phyloP scores from a whole-genome alignment of 2,797 vertebrate species.

The Toxotes lorentzi region DNA sequence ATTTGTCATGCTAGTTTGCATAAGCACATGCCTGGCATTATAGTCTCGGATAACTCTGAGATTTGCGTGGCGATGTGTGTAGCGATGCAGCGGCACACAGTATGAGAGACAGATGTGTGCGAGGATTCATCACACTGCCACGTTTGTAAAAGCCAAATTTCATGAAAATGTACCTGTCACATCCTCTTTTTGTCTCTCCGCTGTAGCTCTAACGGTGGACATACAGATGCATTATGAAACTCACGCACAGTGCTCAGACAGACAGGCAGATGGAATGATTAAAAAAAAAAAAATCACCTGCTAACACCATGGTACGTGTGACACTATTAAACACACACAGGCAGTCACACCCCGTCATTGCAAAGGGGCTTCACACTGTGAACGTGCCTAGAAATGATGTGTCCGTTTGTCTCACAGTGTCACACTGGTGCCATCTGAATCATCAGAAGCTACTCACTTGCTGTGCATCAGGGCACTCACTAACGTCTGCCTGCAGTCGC shows the following conservation, averaged over 20 bases:
- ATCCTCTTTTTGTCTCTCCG: neutral
- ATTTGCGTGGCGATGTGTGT: slow-evolving; percentile 36
- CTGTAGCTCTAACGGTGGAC: neutral
- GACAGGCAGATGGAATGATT: slow-evolving; percentile 31
- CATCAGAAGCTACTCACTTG: slow-evolving; percentile 23
- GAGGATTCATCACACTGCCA: neutral
- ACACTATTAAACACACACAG: slow-evolving; percentile 14
- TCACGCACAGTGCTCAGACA: neutral
- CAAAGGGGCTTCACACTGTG: slow-evolving; percentile 11
- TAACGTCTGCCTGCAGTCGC: slow-evolving; percentile 8
- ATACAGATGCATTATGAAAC: neutral
- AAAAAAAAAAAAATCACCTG: slow-evolving; percentile 29
- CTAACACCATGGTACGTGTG: slow-evolving; percentile 5
- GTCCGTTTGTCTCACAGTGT: slow-evolving; percentile 31
- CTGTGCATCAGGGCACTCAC: slow-evolving; percentile 13
- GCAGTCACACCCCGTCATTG: slow-evolving; percentile 18
- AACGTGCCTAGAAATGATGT: slow-evolving; percentile 31
- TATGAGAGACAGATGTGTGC: slow-evolving; percentile 27
- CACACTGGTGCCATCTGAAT: slow-evolving; percentile 33
- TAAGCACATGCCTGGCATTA: slow-evolving; percentile 43
- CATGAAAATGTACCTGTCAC: neutral
- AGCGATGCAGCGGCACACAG: neutral
- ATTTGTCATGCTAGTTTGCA: slow-evolving; percentile 57
- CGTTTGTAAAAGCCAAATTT: slow-evolving; percentile 18
- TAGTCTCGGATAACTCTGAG: slow-evolving; percentile 37